A percentile compares a stretch with the other conserved stretches of the same genome.
Evolutionary conservation across 2,113 vertebrate species (phyloP).

Genomic region (Mionectes macconnelli): DNA sequence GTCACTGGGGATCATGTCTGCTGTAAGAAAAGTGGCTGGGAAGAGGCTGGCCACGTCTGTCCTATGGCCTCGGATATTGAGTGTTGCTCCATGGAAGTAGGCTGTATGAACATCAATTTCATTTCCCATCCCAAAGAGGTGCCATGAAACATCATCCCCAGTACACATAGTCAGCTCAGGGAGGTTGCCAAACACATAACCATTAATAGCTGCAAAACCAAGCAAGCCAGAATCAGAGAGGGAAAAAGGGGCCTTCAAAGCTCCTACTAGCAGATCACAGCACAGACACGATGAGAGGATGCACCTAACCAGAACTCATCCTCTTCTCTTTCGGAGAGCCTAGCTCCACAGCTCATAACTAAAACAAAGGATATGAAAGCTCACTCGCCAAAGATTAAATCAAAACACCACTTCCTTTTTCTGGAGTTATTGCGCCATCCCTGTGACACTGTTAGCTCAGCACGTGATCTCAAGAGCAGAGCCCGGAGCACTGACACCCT

Average conservation of each 20-base stretch:
- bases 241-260: not conserved
- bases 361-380: not conserved
- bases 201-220: conserved; percentile 77
- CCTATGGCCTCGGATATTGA: conserved; percentile 69
- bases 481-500: not conserved
- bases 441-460: not conserved
- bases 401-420: not conserved
- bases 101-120: conserved; percentile 78
- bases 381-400: not conserved
- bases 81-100: conserved; percentile 76
- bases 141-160: conserved; percentile 72
- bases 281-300: not conserved
- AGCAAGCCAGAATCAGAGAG: conserved; percentile 15
- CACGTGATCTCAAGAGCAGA: not conserved
- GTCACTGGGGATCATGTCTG: conserved; percentile 71
- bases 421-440: not conserved
- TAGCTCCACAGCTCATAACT: not conserved
- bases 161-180: conserved; percentile 74
- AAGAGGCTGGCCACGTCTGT: conserved; percentile 76
- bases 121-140: conserved; percentile 79
- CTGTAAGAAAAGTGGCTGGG: conserved; percentile 79
- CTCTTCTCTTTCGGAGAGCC: not conserved
- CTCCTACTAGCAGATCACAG: not conserved
- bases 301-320: not conserved
- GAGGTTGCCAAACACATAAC: conserved; percentile 79